Evolutionary conservation across 2,113 vertebrate species (phyloP).

Genomic region (Salvelinus sp.): DNA sequence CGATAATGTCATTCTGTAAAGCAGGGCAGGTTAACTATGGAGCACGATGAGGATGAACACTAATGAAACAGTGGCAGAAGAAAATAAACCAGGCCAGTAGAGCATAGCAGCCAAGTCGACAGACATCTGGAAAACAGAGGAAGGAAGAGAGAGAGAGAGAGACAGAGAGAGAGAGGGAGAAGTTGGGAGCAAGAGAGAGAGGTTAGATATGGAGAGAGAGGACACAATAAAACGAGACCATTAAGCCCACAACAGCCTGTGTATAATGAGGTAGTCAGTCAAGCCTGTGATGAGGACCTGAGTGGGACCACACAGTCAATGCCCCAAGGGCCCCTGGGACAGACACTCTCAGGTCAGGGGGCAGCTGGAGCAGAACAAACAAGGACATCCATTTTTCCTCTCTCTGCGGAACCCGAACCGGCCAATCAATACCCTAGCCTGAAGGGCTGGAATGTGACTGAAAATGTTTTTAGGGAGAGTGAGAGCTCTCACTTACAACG

Average conservation of each 20-base stretch:
- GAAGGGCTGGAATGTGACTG: too few species aligned
- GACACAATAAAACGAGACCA: not conserved
- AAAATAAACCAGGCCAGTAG: not conserved
- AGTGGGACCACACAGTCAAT: not conserved
- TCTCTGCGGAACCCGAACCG: not conserved
- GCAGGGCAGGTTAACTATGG: not conserved
- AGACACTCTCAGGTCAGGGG: not conserved
- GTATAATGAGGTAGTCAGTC: not conserved
- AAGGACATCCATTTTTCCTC: not conserved
- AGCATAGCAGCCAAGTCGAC: not conserved
- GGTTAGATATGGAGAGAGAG: conserved; percentile 8
- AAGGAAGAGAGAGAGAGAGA: not conserved
- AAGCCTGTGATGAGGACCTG: not conserved
- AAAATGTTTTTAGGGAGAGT: too few species aligned
- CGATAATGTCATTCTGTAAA: not conserved
- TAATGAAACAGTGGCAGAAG: not conserved
- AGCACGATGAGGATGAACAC: not conserved
- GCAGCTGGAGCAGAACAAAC: not conserved
- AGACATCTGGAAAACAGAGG: not conserved
- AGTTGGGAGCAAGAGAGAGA: not conserved
- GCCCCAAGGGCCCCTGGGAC: not conserved
- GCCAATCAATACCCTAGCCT: too few species aligned
- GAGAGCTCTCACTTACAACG: too few species aligned
- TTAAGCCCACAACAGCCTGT: not conserved
- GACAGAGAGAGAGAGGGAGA: conserved; percentile 2